These are phyloP conservation scores for Bradysia coprophila DNA, from an alignment of 1,140 invertebrate genomes.

Conservation along the genomic window DNA sequence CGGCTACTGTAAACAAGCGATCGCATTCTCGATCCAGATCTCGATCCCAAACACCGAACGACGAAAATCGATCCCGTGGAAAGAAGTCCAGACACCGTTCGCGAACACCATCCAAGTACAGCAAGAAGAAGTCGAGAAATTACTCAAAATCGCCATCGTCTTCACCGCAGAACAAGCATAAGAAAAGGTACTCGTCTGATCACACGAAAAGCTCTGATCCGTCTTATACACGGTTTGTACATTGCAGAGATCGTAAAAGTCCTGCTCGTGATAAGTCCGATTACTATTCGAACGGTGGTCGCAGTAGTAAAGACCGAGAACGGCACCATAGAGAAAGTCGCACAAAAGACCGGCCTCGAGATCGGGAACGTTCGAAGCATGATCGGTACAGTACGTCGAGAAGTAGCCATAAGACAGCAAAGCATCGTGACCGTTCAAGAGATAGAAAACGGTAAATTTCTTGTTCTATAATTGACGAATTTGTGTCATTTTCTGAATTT, in stretches of 20 bases:
- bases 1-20: constrained; percentile 14
- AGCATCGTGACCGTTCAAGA: constrained; percentile 15
- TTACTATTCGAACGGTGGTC: constrained; percentile 13
- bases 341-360: constrained; percentile 3
- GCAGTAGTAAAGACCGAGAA: constrained; percentile 4
- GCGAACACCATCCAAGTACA: constrained; percentile 9
- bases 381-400: constrained; percentile 6
- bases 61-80: constrained; percentile 25
- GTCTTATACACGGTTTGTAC: background rate
- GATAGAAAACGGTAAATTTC: constrained; percentile 17
- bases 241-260: constrained; percentile 5
- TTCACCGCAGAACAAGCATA: constrained; percentile 20
- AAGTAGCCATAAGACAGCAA: constrained; percentile 9
- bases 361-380: constrained; percentile 14
- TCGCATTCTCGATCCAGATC: constrained; percentile 17
- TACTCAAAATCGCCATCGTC: constrained; percentile 18
- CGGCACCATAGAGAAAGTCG: constrained; percentile 7
- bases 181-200: constrained; percentile 12
- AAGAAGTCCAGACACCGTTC: constrained; percentile 24
- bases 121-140: constrained; percentile 13
- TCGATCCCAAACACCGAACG: constrained; percentile 14
- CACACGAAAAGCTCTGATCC: background rate
- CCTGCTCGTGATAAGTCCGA: constrained; percentile 14
- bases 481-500: no score
- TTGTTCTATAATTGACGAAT: no score